Percentiles rank a stretch among this genome's conserved stretches.
Conservation (phyloP, 2,888 invertebrate species). For the Oxytorus armatus region DNA sequence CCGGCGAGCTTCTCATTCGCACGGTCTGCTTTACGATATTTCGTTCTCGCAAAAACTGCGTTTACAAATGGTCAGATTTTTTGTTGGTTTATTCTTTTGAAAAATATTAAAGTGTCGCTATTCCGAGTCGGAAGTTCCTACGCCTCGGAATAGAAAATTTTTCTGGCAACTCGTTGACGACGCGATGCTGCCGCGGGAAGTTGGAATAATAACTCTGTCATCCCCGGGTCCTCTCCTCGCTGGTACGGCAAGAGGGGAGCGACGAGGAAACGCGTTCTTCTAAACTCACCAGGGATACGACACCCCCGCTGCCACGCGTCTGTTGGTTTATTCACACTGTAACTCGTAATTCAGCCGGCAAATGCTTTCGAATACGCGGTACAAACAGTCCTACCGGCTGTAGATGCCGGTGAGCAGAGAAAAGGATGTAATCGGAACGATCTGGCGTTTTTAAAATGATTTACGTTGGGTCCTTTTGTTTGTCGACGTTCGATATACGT, state of each 20-base stretch:
- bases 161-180: conserved; percentile 62
- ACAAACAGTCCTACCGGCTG: conserved; percentile 11
- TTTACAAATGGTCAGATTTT: neutral
- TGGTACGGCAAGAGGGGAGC: neutral
- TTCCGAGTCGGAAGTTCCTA: conserved; percentile 44
- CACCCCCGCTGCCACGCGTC: conserved; percentile 52
- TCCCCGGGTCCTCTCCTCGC: conserved; percentile 44
- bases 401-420: neutral
- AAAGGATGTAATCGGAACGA: neutral
- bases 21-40: neutral
- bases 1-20: neutral
- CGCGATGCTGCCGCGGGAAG: conserved; percentile 64
- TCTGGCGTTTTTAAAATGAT: neutral
- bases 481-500: neutral
- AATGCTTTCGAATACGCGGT: conserved; percentile 24
- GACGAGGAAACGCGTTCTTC: conserved; percentile 48
- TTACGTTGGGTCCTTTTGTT: conserved; percentile 11
- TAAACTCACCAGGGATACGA: conserved; percentile 21
- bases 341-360: conserved; percentile 56
- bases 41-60: neutral
- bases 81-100: neutral
- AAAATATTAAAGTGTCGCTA: conserved; percentile 28
- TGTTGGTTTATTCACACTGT: conserved; percentile 51
- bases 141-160: conserved; percentile 53
- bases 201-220: conserved; percentile 75